Evolutionary conservation across 2,797 vertebrate species (phyloP), one percentile per base, ranked within the genome.

Genomic region (Mormyrus hasselquistii): DNA sequence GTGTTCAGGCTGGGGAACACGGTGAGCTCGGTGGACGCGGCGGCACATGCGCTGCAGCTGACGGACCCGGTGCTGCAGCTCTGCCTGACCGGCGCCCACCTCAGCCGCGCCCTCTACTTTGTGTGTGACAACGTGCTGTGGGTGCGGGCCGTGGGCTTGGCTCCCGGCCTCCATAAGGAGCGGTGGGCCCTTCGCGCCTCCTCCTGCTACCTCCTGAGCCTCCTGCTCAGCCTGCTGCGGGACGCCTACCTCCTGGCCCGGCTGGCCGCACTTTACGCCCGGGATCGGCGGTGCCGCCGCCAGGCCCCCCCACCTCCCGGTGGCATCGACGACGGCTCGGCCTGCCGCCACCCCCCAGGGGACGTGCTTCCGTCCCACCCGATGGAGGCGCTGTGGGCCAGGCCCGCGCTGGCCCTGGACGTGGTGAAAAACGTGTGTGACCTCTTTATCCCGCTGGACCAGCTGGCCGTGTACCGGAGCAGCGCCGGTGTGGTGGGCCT

Each of bases 1-100:
- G 99, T 99, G 95, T 95, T 99, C 93, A 95, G 98, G 52, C 95
- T 99, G 65, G 99, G 98, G 88, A 99, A 98, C 55, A 92, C 95
- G 83, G 91, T 97, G 16, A 97, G 97, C 0, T 96, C 98, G 52
- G 89, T 99, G 44, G 95, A 97, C 90, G 96, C 97, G 12, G 96
- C 97, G 53, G 95, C 94, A 92, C 95, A 94, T 90, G 95, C 95
- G 50, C 47, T 96, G 38, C 93, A 89, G 2, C 94, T 97, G 91
- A 91, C 96, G 0, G 96, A 97, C 88, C 93, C 93, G 4, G 93
- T 97, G 90, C 95, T 97, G 87, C 93, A 97, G 57, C 49, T 98
- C 25, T 98, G 97, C 93, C 95, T 99, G 1, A 97, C 97, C 0
- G 91, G 91, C 38, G 96, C 97, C 94, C 96, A 97, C 92, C n/a